Evolutionary conservation across 2,113 vertebrate genomes (phyloP).

Genomic region (Ramphastos sulfuratus): DNA sequence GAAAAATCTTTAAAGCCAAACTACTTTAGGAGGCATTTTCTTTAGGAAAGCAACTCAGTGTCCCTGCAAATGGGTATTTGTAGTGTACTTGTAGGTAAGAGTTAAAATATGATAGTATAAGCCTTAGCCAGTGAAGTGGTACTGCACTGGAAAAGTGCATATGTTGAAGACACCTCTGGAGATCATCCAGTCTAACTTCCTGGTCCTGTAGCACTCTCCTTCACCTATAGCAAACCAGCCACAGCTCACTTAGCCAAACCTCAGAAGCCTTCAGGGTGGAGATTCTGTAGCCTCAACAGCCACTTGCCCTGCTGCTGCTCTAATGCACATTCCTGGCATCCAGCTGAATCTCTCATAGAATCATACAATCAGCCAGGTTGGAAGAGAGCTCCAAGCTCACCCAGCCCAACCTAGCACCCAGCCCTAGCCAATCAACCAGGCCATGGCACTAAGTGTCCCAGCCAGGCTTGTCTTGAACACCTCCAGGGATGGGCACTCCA

Average conservation of each 20-base stretch:
- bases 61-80: not conserved
- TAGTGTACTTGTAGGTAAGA: not conserved
- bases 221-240: rapidly evolving
- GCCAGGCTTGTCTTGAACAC: too few relatives aligned
- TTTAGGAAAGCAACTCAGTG: not conserved
- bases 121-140: too few relatives aligned
- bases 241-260: not conserved
- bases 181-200: not conserved
- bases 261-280: not conserved
- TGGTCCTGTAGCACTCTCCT: not conserved
- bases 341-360: not conserved
- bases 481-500: too few relatives aligned
- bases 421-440: too few relatives aligned
- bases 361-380: too few relatives aligned
- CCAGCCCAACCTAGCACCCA: too few relatives aligned
- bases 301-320: not conserved
- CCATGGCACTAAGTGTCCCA: too few relatives aligned
- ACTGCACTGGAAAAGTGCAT: not conserved
- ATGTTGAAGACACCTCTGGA: not conserved
- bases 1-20: not conserved
- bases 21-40: not conserved
- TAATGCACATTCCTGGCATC: not conserved
- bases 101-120: not conserved
- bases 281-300: not conserved
- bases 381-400: too few relatives aligned